These are phyloP conservation scores for Donacobius atricapilla DNA, from an alignment of 2,113 vertebrate genomes.

Conservation along the genomic window DNA sequence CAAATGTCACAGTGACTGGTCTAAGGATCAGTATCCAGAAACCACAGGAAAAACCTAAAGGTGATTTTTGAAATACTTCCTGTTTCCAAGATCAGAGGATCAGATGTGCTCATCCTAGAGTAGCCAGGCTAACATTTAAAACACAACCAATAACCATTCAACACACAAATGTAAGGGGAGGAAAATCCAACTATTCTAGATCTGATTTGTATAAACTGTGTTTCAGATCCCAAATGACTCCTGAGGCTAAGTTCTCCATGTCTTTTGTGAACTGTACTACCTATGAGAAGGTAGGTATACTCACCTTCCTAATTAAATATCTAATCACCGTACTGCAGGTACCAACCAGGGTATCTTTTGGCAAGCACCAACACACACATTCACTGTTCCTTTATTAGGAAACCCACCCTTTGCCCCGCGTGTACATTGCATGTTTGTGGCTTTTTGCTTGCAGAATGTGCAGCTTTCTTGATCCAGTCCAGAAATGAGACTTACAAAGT, in stretches of 20 bases:
- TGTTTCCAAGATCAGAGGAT: not conserved
- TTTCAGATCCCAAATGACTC: not conserved
- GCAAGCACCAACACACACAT: not conserved
- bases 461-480: not conserved
- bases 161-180: rapidly evolving
- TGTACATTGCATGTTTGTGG: rapidly evolving
- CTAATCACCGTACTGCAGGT: not conserved
- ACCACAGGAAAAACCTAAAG: not conserved
- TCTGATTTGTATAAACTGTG: not conserved
- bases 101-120: not conserved
- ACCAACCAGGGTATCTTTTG: not conserved
- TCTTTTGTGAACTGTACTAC: not conserved
- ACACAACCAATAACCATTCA: not conserved
- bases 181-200: not conserved
- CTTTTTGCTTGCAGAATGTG: not conserved
- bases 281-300: not conserved
- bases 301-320: not conserved
- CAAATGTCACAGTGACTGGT: not conserved
- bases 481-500: not conserved
- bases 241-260: not conserved
- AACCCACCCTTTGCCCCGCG: not conserved
- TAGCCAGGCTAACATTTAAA: not conserved
- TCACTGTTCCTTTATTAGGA: not conserved
- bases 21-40: not conserved
- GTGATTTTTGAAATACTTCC: not conserved